phyloP scores from a whole-genome alignment of 2,113 vertebrate species.

The Engraulis encrasicolus region DNA sequence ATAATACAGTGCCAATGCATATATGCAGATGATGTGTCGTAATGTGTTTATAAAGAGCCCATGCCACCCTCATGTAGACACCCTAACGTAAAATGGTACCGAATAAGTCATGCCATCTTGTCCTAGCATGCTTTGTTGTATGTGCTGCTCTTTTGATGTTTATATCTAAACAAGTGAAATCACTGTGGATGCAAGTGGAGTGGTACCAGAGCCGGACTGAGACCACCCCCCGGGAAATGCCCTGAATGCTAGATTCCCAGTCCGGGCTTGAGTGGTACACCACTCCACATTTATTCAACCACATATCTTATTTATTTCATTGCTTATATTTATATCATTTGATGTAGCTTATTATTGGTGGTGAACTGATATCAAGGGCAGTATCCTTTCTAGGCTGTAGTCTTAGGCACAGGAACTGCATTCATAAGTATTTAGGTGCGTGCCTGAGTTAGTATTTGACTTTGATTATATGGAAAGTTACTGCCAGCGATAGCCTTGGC shows the following conservation, averaged over 20 bases:
- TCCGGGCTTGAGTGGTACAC: too few relatives aligned
- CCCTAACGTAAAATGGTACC: too few relatives aligned
- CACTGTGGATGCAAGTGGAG: conserved; percentile 55
- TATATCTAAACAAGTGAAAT: conserved; percentile 47
- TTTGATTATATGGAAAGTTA: neutral
- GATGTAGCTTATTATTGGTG: neutral
- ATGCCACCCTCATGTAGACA: too few relatives aligned
- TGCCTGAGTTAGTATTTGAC: neutral
- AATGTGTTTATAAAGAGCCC: too few relatives aligned
- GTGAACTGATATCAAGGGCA: neutral
- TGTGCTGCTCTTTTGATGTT: conserved; percentile 45
- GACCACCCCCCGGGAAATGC: too few relatives aligned
- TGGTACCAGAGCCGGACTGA: too few relatives aligned
- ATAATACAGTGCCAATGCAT: too few relatives aligned
- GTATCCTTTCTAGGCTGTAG: neutral
- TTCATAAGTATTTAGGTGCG: neutral
- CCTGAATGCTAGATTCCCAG: too few relatives aligned
- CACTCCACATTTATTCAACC: neutral
- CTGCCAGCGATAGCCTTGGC: too few relatives aligned
- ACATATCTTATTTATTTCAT: neutral
- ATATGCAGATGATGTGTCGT: too few relatives aligned
- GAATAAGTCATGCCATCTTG: conserved; percentile 12
- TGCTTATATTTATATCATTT: neutral
- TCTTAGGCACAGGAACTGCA: neutral
- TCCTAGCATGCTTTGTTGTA: conserved; percentile 31